These are phyloP conservation scores for Megamerina dolium DNA, from an alignment of 2,888 invertebrate genomes.

Conservation along the genomic window DNA sequence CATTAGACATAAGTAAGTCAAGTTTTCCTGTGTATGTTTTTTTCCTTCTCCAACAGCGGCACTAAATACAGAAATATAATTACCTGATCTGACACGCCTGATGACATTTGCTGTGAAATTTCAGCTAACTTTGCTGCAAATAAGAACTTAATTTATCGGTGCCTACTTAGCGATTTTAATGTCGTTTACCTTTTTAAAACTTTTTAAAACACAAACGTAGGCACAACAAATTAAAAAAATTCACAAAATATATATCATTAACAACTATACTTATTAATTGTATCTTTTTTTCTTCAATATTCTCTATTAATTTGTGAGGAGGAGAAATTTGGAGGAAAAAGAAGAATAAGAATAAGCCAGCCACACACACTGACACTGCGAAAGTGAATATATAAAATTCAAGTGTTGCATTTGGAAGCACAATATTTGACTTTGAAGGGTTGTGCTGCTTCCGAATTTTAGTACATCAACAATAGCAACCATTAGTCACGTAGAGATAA, in stretches of 20 bases:
- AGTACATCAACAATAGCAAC: no score
- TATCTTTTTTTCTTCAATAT: conserved; percentile 22
- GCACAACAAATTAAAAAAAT: conserved; percentile 35
- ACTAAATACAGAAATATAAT: conserved; percentile 29
- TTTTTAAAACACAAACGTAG: conserved; percentile 31
- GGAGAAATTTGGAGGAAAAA: conserved; percentile 12
- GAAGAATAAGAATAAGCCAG: conserved; percentile 7
- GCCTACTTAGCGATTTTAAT: conserved; percentile 4
- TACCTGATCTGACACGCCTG: conserved; percentile 89
- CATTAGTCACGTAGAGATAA: no score
- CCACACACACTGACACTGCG: conserved; percentile 15
- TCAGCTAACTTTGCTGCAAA: conserved; percentile 35
- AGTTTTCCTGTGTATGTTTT: no score
- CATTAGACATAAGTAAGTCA: no score
- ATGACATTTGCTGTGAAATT: conserved; percentile 67
- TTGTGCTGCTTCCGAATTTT: no score
- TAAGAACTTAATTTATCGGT: conserved; percentile 16
- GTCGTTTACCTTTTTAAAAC: conserved; percentile 22
- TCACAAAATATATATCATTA: conserved; percentile 29
- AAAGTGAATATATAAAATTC: no score
- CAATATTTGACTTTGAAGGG: no score
- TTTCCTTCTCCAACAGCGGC: conserved; percentile 1
- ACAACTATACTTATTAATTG: conserved; percentile 24
- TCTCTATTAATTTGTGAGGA: conserved; percentile 18
- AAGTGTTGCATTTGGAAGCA: no score